phyloP scores from a whole-genome alignment of 2,113 vertebrate species.

The Petroica traversi region DNA sequence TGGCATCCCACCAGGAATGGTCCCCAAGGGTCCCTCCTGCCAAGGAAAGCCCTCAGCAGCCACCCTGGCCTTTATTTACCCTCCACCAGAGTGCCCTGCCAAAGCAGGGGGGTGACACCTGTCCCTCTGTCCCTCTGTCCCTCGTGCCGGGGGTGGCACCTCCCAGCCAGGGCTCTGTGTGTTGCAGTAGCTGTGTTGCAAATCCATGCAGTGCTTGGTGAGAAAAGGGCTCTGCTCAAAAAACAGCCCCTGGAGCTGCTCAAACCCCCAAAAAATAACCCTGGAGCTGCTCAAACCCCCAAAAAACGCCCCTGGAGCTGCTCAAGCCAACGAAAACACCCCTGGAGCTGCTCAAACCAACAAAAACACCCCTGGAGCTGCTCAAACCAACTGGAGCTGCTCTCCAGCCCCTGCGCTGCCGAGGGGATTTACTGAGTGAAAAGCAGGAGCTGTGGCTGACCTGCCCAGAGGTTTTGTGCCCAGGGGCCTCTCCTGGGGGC shows the following conservation, averaged over 20 bases:
- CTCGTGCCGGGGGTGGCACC: background rate
- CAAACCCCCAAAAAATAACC: too few species aligned
- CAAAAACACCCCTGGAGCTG: too few species aligned
- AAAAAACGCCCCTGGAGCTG: background rate
- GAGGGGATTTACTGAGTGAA: fast-evolving
- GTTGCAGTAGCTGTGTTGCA: background rate
- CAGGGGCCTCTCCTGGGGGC: fast-evolving
- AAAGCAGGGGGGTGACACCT: background rate
- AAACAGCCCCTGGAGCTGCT: too few species aligned
- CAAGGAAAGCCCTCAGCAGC: background rate
- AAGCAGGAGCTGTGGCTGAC: background rate
- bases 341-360: too few species aligned
- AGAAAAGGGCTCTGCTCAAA: background rate
- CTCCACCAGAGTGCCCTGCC: fast-evolving
- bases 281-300: fast-evolving
- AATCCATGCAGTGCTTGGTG: background rate
- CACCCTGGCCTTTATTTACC: background rate
- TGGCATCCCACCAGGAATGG: fast-evolving
- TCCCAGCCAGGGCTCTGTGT: conserved; percentile 29
- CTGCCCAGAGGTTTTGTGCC: background rate
- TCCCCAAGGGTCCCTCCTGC: background rate
- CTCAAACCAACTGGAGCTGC: background rate
- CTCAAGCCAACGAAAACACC: too few species aligned
- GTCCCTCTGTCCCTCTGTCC: background rate
- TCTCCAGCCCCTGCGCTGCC: fast-evolving